Conservation (phyloP, 2,113 vertebrate species). For the Nibea coibor region DNA sequence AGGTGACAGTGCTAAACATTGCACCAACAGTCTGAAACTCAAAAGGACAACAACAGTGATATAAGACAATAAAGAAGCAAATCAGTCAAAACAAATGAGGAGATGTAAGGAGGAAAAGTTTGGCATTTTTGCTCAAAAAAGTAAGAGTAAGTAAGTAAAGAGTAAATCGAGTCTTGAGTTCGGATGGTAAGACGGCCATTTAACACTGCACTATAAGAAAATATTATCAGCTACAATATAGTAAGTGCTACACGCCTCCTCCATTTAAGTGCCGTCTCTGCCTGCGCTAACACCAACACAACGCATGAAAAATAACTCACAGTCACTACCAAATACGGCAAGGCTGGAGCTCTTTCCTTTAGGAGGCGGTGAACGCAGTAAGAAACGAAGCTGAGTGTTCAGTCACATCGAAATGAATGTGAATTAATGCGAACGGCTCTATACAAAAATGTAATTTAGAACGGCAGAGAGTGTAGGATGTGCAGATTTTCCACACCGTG, state of each 20-base stretch:
- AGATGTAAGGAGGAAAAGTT: background rate
- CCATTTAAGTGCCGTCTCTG: background rate
- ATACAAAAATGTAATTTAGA: constrained; percentile 37
- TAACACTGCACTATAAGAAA: background rate
- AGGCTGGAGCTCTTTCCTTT: background rate
- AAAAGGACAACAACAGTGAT: background rate
- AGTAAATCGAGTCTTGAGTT: too few species aligned
- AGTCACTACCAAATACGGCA: constrained; percentile 7
- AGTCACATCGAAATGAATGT: constrained; percentile 12
- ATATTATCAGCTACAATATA: background rate
- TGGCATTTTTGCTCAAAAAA: background rate
- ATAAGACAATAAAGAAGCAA: background rate
- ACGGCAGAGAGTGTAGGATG: constrained; percentile 21
- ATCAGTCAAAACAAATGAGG: background rate
- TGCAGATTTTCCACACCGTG: constrained; percentile 47
- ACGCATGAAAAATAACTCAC: background rate
- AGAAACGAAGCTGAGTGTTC: constrained; percentile 23
- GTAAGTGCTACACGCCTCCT: background rate
- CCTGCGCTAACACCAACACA: background rate
- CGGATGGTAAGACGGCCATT: background rate
- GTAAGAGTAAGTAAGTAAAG: too few species aligned
- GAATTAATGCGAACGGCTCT: constrained; percentile 42
- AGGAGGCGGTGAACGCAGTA: background rate
- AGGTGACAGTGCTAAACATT: too few species aligned
- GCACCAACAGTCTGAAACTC: too few species aligned